Percentiles rank a stretch among this genome's conserved stretches.
phyloP scores from a whole-genome alignment of 2,113 vertebrate species.

The Boulengeromyrus knoepffleri region DNA sequence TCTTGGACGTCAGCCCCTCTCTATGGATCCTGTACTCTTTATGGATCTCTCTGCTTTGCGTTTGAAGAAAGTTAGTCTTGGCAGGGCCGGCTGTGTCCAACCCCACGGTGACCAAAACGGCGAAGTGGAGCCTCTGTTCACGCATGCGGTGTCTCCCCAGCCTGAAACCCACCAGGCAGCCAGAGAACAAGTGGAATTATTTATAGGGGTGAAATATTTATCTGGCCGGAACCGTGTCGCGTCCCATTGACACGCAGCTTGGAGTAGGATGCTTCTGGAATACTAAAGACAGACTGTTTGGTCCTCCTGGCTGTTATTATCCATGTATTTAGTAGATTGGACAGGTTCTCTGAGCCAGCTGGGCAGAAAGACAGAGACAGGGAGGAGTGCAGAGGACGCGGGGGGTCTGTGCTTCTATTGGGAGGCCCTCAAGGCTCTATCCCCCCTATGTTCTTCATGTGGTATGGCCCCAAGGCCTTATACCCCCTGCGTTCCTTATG shows the following conservation, averaged over 20 bases:
- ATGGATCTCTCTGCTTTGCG: not conserved
- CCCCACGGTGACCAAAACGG: not conserved
- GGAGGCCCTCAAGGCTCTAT: not conserved
- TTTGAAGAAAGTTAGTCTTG: not conserved
- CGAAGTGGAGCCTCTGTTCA: not conserved
- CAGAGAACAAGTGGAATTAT: constrained; percentile 56
- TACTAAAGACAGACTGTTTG: constrained; percentile 26
- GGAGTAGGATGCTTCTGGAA: constrained; percentile 6
- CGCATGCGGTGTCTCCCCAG: constrained; percentile 29
- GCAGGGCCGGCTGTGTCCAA: not conserved
- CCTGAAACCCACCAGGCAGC: constrained; percentile 36
- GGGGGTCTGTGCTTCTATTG: not conserved
- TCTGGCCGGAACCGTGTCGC: constrained; percentile 44
- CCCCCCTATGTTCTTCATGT: not conserved
- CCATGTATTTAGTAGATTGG: constrained; percentile 21
- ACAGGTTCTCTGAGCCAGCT: not conserved
- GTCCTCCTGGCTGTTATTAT: constrained; percentile 16
- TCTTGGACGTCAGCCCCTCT: not conserved
- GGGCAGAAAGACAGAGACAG: not conserved
- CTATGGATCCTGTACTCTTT: not conserved
- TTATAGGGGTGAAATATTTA: constrained; percentile 60
- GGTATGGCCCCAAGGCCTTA: not conserved
- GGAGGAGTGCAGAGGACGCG: not conserved
- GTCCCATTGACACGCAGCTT: constrained; percentile 35
- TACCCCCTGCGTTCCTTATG: not conserved